Base-by-base conservation (phyloP, 2,113 vertebrate species). In the Platichthys stellatus region DNA sequence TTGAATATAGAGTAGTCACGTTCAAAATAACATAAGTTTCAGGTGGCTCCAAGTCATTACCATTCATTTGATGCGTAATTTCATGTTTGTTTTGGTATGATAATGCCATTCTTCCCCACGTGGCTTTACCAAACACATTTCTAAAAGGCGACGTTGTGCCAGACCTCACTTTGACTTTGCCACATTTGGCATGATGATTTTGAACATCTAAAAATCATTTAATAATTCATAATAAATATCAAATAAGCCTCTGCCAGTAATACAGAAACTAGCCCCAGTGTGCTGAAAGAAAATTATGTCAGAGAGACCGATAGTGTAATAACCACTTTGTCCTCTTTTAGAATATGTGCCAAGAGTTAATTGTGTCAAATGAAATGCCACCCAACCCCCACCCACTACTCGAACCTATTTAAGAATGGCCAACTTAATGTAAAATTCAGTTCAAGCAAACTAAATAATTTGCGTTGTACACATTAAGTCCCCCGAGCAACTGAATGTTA, bases 261-360 rank as follows among this genome's bases (percentile, higher is more conserved):
- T 72, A 31, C 26, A 53, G 66, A 66, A 88, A 86, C 7, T 35
- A 74, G 75, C 71, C 80, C 78, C 47, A 17, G 45, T 14, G 45
- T 47, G 45, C 1, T 47, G 12, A 10, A 38, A 38, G 10, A 17
- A 14, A 51, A 51, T 51, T 6, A 18, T 51, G 47, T 51, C 47
- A 51, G 15, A 51, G 17, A 51, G 47, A 20, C 17, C 7, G 6
- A 51, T 18, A 66, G 24, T 75, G 71, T 72, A 79, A 76, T 78
- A 81, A 83, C 60, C 31, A 49, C 70, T 80, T 51, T 54, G 73
- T 68, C 60, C 76, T 85, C 68, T 73, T 80, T 86, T 81, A 85
- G 72, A 89, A 86, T 85, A 74, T 86, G 82, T 88, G 85, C 83
- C 82, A 88, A 51, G 15, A 81, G 65, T 63, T 2, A 80, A 86